phyloP scores from a whole-genome alignment of 92 coral and sea anemone genomes.

The Blastomussa wellsi region DNA sequence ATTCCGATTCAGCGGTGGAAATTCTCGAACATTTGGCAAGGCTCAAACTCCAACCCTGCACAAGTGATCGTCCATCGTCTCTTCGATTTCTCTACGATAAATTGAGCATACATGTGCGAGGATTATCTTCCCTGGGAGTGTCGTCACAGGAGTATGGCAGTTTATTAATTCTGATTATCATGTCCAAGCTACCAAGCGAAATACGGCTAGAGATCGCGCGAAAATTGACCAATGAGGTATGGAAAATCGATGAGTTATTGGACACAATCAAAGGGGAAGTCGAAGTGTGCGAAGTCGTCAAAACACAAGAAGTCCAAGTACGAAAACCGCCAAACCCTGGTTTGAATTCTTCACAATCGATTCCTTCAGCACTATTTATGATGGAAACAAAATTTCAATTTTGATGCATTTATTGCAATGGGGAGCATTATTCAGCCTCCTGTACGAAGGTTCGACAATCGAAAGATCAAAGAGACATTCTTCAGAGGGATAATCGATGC shows the following conservation, averaged over 20 bases:
- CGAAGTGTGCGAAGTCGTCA: conserved; percentile 34
- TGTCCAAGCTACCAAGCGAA: not conserved
- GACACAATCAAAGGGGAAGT: conserved; percentile 39
- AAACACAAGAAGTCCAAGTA: not conserved
- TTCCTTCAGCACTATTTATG: conserved; percentile 23
- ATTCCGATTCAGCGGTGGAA: conserved; percentile 40
- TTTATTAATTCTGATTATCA: conserved; percentile 29
- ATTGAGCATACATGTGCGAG: conserved; percentile 47
- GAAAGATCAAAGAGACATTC: not conserved
- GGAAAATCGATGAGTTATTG: conserved; percentile 45
- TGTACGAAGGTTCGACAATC: not conserved
- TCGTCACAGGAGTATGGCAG: conserved; percentile 47
- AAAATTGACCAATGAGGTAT: conserved; percentile 30
- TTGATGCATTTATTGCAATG: not conserved
- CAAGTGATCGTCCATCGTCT: conserved; percentile 35
- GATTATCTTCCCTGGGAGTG: conserved; percentile 47
- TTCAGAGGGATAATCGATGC: not conserved
- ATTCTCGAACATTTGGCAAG: conserved; percentile 32
- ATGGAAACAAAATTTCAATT: not conserved
- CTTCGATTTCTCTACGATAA: conserved; percentile 49
- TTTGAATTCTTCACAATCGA: not conserved
- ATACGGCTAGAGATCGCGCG: conserved; percentile 36
- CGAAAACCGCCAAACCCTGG: conserved; percentile 6
- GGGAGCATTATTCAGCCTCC: not conserved
- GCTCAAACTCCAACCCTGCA: conserved; percentile 49